Conservation (phyloP, 2,888 invertebrate species). For the Hololepta plana region DNA sequence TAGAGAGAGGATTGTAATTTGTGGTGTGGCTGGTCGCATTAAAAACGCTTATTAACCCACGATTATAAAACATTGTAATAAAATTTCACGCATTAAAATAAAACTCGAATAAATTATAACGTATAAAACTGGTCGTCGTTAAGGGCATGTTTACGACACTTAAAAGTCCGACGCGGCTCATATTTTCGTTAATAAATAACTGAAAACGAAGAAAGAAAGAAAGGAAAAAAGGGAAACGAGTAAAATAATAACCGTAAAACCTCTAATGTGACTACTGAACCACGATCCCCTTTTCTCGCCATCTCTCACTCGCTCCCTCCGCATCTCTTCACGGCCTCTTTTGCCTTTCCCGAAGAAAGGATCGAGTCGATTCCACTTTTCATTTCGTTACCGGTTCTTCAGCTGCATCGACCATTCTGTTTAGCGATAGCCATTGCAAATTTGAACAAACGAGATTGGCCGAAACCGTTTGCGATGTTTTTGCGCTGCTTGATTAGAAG, state of each 20-base stretch:
- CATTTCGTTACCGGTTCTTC: too few species aligned
- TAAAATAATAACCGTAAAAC: slow-evolving; percentile 29
- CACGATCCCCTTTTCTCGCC: slow-evolving; percentile 14
- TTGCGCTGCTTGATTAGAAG: too few species aligned
- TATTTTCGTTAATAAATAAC: slow-evolving; percentile 32
- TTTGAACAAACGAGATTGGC: too few species aligned
- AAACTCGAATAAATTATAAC: slow-evolving; percentile 30
- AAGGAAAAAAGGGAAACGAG: too few species aligned
- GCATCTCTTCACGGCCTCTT: slow-evolving; percentile 2
- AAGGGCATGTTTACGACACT: slow-evolving; percentile 28
- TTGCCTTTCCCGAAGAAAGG: slow-evolving; percentile 3
- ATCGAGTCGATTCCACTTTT: too few species aligned
- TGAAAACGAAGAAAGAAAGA: too few species aligned
- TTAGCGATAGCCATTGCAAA: too few species aligned
- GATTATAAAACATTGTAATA: slow-evolving; percentile 32
- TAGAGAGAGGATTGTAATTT: too few species aligned
- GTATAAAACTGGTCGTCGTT: slow-evolving; percentile 30
- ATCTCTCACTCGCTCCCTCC: slow-evolving; percentile 3
- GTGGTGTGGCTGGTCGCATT: slow-evolving; percentile 24
- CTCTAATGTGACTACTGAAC: slow-evolving; percentile 29
- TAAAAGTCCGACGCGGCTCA: slow-evolving; percentile 26
- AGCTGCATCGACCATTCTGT: too few species aligned
- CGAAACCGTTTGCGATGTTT: too few species aligned
- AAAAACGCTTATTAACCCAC: slow-evolving; percentile 30
- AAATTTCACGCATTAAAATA: slow-evolving; percentile 32